Evolutionary conservation across 2,888 invertebrate species (phyloP).

Genomic region (Calameuta filiformis): DNA sequence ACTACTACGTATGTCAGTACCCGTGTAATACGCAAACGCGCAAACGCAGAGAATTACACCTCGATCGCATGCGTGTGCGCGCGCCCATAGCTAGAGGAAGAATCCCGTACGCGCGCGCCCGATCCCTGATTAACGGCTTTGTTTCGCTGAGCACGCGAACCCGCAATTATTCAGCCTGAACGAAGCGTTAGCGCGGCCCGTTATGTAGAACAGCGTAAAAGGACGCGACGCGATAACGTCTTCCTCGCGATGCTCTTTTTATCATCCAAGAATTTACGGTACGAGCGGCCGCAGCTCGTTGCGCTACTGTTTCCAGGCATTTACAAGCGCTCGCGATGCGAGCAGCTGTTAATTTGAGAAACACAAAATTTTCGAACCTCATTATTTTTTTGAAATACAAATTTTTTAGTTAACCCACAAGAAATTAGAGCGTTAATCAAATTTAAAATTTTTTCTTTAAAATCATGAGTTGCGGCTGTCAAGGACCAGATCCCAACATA

Average conservation of each 20-base stretch:
- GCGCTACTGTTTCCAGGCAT: background rate
- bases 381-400: background rate
- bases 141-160: conserved; percentile 21
- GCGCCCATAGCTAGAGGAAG: background rate
- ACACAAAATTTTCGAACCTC: background rate
- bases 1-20: conserved; percentile 1
- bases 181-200: conserved; percentile 32
- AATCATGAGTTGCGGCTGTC: background rate
- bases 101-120: background rate
- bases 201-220: conserved; percentile 21
- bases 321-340: background rate
- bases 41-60: conserved; percentile 6
- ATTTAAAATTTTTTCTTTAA: background rate
- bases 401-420: background rate
- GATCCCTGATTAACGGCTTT: conserved; percentile 5
- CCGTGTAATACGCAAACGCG: conserved; percentile 19
- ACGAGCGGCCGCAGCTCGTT: background rate
- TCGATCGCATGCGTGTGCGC: background rate
- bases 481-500: background rate
- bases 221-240: background rate
- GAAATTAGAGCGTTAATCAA: background rate
- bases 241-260: background rate
- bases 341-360: background rate
- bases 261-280: background rate
- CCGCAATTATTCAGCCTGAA: conserved; percentile 35